Percentiles rank a stretch among this genome's conserved stretches.
phyloP scores from a whole-genome alignment of 2,797 vertebrate species.

The Typhlichthys subterraneus region DNA sequence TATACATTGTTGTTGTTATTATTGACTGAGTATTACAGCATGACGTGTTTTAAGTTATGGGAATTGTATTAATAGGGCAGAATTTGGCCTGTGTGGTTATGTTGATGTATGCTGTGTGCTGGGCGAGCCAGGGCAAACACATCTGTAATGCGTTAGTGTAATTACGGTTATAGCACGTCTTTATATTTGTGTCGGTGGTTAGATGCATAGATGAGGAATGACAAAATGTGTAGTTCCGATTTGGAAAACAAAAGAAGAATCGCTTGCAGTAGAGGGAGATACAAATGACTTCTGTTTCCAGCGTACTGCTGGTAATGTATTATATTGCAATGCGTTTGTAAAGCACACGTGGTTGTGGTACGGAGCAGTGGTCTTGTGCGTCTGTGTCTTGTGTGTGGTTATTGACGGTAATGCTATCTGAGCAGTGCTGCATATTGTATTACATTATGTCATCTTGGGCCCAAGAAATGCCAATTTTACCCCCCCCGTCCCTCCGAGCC shows the following conservation, averaged over 20 bases:
- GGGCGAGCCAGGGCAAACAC: background rate
- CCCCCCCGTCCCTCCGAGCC: background rate
- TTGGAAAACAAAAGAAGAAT: constrained; percentile 36
- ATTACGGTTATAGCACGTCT: constrained; percentile 24
- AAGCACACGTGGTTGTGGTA: constrained; percentile 10
- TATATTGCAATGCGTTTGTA: constrained; percentile 10
- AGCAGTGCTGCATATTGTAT: background rate
- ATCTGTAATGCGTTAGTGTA: constrained; percentile 40
- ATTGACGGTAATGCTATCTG: background rate
- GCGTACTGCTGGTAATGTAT: constrained; percentile 1
- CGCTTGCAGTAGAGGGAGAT: constrained; percentile 25
- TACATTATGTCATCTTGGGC: background rate
- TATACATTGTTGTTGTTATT: background rate
- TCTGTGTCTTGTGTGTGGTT: background rate
- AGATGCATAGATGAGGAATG: constrained; percentile 14
- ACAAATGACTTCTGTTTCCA: constrained; percentile 34
- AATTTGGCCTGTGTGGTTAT: constrained; percentile 22
- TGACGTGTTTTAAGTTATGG: constrained; percentile 17
- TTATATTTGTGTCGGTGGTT: constrained; percentile 26
- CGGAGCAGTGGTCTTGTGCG: constrained; percentile 9
- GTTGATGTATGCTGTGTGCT: constrained; percentile 23
- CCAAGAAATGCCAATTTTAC: background rate
- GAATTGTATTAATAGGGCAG: constrained; percentile 23
- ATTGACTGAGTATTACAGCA: constrained; percentile 4
- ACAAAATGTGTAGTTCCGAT: constrained; percentile 46